These are phyloP conservation scores for Anadara kagoshimensis DNA, from an alignment of 1,140 invertebrate species.

Conservation along the genomic window DNA sequence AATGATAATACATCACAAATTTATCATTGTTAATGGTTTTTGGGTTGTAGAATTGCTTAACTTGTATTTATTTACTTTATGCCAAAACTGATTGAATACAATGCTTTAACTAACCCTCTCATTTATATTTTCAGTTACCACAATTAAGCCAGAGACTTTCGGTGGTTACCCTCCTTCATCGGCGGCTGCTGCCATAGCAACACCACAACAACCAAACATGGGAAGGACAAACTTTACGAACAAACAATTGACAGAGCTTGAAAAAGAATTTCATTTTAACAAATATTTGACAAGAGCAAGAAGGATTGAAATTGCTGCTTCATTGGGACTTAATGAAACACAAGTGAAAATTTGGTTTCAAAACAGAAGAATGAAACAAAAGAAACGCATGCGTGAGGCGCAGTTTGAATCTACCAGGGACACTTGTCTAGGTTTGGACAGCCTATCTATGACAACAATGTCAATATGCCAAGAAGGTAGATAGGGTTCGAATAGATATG, in stretches of 20 bases:
- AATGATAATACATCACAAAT: no score
- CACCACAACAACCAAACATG: slow-evolving; percentile 43
- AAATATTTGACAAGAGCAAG: slow-evolving; percentile 97
- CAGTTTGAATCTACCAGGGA: slow-evolving; percentile 59
- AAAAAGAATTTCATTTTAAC: slow-evolving; percentile 99
- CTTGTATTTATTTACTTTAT: no score
- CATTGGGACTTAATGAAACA: slow-evolving; percentile 97
- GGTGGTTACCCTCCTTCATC: slow-evolving; percentile 27
- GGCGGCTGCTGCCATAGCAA: slow-evolving; percentile 3
- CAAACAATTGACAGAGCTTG: slow-evolving; percentile 98
- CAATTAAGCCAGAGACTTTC: slow-evolving; percentile 18
- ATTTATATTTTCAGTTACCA: slow-evolving; percentile 19
- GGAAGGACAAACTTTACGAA: slow-evolving; percentile 97
- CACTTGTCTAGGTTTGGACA: slow-evolving; percentile 57
- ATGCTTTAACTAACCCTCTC: no score
- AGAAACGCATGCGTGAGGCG: slow-evolving; percentile 81
- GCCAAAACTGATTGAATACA: no score
- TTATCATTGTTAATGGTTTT: no score
- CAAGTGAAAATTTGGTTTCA: slow-evolving; percentile 87
- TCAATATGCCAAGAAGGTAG: slow-evolving; percentile 63
- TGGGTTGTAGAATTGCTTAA: no score
- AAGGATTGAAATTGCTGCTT: slow-evolving; percentile 97
- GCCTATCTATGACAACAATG: slow-evolving; percentile 58
- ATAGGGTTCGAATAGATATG: slow-evolving; percentile 31
- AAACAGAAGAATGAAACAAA: slow-evolving; percentile 98